These are phyloP conservation scores for Sebastes itinus DNA, from an alignment of 2,797 vertebrate genomes.

Conservation along the genomic window DNA sequence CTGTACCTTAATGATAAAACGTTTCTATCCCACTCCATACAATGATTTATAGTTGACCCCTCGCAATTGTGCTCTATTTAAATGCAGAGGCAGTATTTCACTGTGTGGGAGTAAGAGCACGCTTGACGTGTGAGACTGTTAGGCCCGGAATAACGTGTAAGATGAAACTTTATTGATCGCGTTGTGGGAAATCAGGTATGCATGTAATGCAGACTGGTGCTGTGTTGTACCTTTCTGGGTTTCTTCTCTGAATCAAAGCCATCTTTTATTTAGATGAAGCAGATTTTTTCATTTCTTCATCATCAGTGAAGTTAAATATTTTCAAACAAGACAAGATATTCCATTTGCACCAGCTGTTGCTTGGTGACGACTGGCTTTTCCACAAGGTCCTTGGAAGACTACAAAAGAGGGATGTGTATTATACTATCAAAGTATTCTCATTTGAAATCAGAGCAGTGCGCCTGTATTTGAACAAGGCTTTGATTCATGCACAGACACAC, in stretches of 20 bases:
- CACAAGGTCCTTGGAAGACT: conserved; percentile 62
- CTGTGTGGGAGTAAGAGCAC: not conserved
- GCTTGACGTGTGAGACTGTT: conserved; percentile 3
- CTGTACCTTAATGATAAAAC: not conserved
- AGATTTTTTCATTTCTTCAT: conserved; percentile 30
- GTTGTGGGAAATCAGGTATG: conserved; percentile 16
- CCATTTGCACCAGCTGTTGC: conserved; percentile 48
- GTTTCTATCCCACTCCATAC: not conserved
- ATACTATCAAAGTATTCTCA: conserved; percentile 76
- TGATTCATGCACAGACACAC: conserved; percentile 88
- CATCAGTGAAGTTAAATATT: conserved; percentile 29
- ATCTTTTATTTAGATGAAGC: conserved; percentile 29
- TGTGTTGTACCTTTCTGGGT: not conserved
- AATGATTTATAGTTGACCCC: conserved; percentile 12
- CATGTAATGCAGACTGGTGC: not conserved
- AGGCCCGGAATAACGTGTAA: not conserved
- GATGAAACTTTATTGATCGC: not conserved
- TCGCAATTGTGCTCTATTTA: not conserved
- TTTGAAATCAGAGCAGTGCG: conserved; percentile 77
- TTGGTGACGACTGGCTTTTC: conserved; percentile 52
- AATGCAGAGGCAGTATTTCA: conserved; percentile 4
- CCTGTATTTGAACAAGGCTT: conserved; percentile 83
- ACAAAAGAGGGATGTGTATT: conserved; percentile 49
- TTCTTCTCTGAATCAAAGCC: conserved; percentile 30
- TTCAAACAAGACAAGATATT: conserved; percentile 31